Evolutionary conservation across 2,113 vertebrate species (phyloP).

Genomic region (Podarcis cretensis): DNA sequence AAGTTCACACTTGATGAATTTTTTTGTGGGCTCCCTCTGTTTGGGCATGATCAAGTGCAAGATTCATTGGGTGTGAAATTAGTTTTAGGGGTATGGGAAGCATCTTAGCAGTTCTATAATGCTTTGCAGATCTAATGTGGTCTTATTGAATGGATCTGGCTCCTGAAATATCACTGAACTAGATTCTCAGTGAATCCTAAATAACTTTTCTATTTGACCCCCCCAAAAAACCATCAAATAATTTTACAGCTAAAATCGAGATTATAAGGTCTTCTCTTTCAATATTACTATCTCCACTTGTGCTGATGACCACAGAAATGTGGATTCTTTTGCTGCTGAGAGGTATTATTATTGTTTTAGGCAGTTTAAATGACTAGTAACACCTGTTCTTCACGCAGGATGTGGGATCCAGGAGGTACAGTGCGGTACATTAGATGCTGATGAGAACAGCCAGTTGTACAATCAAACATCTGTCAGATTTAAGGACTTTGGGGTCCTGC

Average conservation of each 20-base stretch:
- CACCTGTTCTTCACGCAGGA: fast-evolving
- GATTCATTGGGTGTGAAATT: not conserved
- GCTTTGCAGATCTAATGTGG: not conserved
- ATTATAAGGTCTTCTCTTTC: not conserved
- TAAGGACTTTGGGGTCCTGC: no score
- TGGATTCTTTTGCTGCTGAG: not conserved
- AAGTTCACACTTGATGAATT: not conserved
- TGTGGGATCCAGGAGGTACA: fast-evolving
- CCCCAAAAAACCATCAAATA: not conserved
- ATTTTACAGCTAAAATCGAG: not conserved
- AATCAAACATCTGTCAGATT: not conserved
- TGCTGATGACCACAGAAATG: not conserved
- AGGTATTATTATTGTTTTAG: not conserved
- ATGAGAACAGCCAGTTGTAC: not conserved
- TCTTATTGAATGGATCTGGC: not conserved
- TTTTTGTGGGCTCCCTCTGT: not conserved
- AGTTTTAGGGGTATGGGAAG: not conserved
- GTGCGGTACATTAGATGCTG: not conserved
- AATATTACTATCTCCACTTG: not conserved
- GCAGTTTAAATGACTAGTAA: not conserved
- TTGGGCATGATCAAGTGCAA: not conserved
- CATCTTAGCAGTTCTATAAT: not conserved
- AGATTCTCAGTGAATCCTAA: not conserved
- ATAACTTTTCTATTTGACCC: not conserved
- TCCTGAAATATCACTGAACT: not conserved